Conservation (phyloP, 2,797 vertebrate genomes). For the Tympanoctomys barrerae region DNA sequence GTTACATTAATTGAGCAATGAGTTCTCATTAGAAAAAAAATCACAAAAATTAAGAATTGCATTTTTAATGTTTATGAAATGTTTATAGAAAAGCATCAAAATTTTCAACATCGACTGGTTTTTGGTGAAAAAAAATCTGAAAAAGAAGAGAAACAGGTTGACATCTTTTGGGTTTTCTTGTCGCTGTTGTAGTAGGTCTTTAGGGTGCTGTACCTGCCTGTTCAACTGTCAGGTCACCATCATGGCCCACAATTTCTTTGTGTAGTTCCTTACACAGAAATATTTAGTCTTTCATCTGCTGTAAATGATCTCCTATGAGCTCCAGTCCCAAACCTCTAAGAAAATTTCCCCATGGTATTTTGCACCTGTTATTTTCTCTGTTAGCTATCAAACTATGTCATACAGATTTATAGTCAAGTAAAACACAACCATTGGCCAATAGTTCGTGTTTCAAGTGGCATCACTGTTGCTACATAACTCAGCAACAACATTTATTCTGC, state of each 20-base stretch:
- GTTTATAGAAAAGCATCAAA: neutral
- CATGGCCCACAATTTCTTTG: neutral
- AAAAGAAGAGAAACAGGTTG: neutral
- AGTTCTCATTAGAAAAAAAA: neutral
- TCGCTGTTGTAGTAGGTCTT: neutral
- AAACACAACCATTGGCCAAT: neutral
- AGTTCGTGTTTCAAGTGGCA: neutral
- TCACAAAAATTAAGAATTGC: neutral
- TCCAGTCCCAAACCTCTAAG: neutral
- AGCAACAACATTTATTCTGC: neutral
- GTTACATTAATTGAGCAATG: neutral
- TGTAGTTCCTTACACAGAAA: neutral
- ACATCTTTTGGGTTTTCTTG: neutral
- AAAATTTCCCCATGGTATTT: neutral
- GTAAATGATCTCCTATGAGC: neutral
- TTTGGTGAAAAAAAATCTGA: neutral
- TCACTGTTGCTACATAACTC: neutral
- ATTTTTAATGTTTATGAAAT: neutral
- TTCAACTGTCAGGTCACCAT: neutral
- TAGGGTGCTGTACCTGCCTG: neutral
- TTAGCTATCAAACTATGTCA: neutral
- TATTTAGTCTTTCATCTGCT: neutral
- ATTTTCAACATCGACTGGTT: neutral
- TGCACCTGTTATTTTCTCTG: neutral
- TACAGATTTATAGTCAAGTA: neutral